phyloP scores from a whole-genome alignment of 2,113 vertebrate genomes.

The Phylloscopus trochiloides region DNA sequence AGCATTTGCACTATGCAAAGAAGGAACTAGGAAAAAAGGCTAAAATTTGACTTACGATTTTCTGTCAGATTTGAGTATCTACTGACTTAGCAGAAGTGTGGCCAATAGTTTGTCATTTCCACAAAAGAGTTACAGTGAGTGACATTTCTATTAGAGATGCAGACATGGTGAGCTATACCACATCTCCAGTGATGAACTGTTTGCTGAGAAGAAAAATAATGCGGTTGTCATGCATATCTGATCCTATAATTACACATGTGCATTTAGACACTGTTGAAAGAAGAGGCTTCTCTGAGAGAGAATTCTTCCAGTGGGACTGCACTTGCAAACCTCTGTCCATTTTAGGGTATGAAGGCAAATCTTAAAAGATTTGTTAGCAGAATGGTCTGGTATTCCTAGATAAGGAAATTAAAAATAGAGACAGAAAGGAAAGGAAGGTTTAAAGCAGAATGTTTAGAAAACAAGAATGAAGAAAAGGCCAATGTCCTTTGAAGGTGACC shows the following conservation, averaged over 20 bases:
- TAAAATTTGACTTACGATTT: not conserved
- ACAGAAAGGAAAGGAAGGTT: not conserved
- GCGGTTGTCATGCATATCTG: not conserved
- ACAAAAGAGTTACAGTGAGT: not conserved
- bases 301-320: not conserved
- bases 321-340: not conserved
- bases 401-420: not conserved
- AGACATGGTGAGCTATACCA: not conserved
- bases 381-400: not conserved
- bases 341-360: not conserved
- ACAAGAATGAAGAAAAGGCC: not conserved
- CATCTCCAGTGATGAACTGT: not conserved
- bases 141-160: not conserved
- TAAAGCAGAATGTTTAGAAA: not conserved
- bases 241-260: not conserved
- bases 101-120: not conserved
- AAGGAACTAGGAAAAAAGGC: not conserved
- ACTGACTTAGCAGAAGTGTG: not conserved
- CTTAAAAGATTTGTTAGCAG: not conserved
- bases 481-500: rapidly evolving
- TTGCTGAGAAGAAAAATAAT: not conserved
- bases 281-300: not conserved
- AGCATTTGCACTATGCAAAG: not conserved
- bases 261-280: not conserved
- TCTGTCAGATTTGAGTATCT: not conserved